Percentiles rank a stretch among this genome's conserved stretches.
Evolutionary conservation across 2,113 vertebrate species (phyloP).

Genomic region (Rallus limicola): DNA sequence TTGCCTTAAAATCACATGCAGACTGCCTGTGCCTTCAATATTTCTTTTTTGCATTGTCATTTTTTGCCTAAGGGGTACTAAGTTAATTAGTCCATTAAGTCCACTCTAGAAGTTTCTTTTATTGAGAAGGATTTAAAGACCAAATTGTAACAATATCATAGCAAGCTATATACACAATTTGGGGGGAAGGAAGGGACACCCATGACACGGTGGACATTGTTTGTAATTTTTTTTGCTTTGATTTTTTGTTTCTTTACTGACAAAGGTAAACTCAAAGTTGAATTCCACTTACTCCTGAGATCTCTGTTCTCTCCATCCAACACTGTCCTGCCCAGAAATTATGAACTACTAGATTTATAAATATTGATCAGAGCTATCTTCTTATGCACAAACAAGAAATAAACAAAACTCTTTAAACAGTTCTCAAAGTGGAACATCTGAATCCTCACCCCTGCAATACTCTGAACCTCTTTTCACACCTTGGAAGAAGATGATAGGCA

Average conservation of each 20-base stretch:
- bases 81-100: background rate
- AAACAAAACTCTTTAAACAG: background rate
- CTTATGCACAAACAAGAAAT: background rate
- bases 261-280: background rate
- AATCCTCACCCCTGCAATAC: rapidly evolving
- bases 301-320: background rate
- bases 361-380: background rate
- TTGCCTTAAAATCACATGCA: background rate
- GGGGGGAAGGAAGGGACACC: no score
- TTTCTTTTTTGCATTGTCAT: background rate
- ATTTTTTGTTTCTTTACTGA: background rate
- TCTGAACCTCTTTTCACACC: background rate
- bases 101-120: no score
- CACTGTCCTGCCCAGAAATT: background rate
- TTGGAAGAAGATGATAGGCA: background rate
- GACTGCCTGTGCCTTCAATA: background rate
- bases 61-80: background rate
- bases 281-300: background rate
- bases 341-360: background rate
- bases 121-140: background rate
- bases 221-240: background rate
- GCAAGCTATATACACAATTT: background rate
- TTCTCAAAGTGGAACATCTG: background rate
- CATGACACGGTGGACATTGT: no score
- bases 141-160: background rate